These are phyloP conservation scores for Graphium colonna DNA, from an alignment of 2,888 invertebrate genomes.

Conservation along the genomic window DNA sequence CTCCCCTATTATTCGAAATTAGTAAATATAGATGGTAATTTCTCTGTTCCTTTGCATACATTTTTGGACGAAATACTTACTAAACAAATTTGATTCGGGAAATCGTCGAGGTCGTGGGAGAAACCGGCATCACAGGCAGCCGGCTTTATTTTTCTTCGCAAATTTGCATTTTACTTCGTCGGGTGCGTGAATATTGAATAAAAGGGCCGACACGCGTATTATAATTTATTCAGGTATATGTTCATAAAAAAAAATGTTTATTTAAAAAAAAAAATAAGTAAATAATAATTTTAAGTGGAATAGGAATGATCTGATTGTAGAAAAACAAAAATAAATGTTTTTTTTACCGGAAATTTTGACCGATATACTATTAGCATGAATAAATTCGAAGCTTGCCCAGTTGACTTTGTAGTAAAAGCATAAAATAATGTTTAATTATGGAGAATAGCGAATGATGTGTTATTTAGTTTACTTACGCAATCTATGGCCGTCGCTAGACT, in stretches of 20 bases:
- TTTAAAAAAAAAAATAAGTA: not conserved
- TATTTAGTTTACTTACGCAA: conserved; percentile 14
- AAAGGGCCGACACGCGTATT: not conserved
- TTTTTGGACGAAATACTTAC: not conserved
- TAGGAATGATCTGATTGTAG: too few species aligned
- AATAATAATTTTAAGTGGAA: too few species aligned
- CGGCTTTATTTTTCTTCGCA: not conserved
- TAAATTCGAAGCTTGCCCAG: too few species aligned
- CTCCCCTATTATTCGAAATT: too few species aligned
- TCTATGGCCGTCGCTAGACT: conserved; percentile 22
- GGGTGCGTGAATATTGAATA: not conserved
- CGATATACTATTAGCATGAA: too few species aligned
- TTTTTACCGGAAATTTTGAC: too few species aligned
- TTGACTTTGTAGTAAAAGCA: too few species aligned
- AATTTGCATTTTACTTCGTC: not conserved
- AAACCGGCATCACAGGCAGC: not conserved
- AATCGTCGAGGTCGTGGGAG: not conserved
- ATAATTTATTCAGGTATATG: not conserved
- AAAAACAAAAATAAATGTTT: too few species aligned
- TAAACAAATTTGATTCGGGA: not conserved
- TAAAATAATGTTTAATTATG: too few species aligned
- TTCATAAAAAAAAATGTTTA: not conserved
- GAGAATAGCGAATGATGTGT: not conserved
- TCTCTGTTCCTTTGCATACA: not conserved
- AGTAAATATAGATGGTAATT: too few species aligned